Evolutionary conservation across 2,113 vertebrate genomes (phyloP).

Genomic region (Maccullochella peelii): DNA sequence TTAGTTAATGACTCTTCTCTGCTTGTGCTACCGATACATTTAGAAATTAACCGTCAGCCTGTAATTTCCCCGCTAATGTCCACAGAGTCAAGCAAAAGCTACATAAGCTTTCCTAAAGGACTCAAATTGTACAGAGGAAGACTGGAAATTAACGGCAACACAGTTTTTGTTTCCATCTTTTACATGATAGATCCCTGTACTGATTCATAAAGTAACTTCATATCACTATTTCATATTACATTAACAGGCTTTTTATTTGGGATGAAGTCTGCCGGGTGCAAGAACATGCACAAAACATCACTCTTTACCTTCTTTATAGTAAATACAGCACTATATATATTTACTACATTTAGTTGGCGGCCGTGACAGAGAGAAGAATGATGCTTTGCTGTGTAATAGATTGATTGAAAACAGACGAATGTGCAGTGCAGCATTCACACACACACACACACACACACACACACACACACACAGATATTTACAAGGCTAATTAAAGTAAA

Average conservation of each 20-base stretch:
- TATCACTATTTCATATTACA: not conserved
- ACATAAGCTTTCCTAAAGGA: not conserved
- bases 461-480: slow-evolving; percentile 56
- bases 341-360: slow-evolving; percentile 52
- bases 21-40: not conserved
- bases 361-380: slow-evolving; percentile 47
- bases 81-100: no score
- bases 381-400: slow-evolving; percentile 50
- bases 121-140: not conserved
- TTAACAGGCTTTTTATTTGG: not conserved
- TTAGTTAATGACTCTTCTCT: not conserved
- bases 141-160: not conserved
- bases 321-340: slow-evolving; percentile 24
- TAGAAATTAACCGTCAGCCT: not conserved
- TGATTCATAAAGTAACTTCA: not conserved
- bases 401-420: slow-evolving; percentile 66
- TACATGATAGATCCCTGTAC: not conserved
- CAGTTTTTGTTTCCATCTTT: not conserved
- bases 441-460: slow-evolving; percentile 13
- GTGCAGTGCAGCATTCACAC: slow-evolving; percentile 10
- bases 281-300: slow-evolving; percentile 8
- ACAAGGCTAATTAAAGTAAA: slow-evolving; percentile 63
- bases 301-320: slow-evolving; percentile 32
- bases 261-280: slow-evolving; percentile 15
- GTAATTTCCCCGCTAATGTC: no score